Evolutionary conservation across 2,797 vertebrate genomes (phyloP), one percentile per base, ranked within the genome.

Genomic region (Enteromius viviparus): DNA sequence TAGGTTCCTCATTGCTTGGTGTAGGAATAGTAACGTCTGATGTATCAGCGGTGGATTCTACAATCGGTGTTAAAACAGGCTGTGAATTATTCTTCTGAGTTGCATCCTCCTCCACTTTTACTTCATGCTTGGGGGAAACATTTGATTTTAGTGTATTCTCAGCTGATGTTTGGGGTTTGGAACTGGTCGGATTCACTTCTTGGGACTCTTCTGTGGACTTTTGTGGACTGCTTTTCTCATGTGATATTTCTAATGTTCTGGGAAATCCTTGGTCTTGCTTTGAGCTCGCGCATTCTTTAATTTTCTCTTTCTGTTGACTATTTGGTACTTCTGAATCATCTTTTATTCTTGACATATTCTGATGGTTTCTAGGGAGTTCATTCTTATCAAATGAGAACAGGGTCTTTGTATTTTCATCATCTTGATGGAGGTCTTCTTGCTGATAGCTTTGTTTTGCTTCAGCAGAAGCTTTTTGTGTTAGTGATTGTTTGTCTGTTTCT

Each of bases 1-100:
- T 19, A 62, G 69, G 51, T 17, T 86, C 78, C 34, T 83, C 34
- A 34, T 86, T 86, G 62, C 47, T 87, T 29, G 83, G 12, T 65
- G 82, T 78, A 68, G 62, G 64, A 82, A 75, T 76, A 26, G 71
- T n/a, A 6, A 68, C 40, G 49, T 37, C 62, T 75, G 76, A 26
- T 58, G 4, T 71, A 42, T 76, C 65, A 15, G 78, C 6, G 72
- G 69, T 68, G 11, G 8, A 14, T 74, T 80, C 80, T 76, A 42
- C 40, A 77, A 29, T 76, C 40, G 55, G 58, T 14, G 42, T 72
- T 77, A 21, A 58, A 68, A 58, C 26, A 74, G 86, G 17, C 6
- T 37, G 69, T 49, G 6, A 72, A 81, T 40, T 82, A 45, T 49
- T 14, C 34, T 78, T 74, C 75, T 78, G 49, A 70, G 64, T 58